A percentile compares a stretch with the other conserved stretches of the same genome.
Evolutionary conservation across 1,140 invertebrate genomes (phyloP).

Genomic region (Rhopalosiphum padi): DNA sequence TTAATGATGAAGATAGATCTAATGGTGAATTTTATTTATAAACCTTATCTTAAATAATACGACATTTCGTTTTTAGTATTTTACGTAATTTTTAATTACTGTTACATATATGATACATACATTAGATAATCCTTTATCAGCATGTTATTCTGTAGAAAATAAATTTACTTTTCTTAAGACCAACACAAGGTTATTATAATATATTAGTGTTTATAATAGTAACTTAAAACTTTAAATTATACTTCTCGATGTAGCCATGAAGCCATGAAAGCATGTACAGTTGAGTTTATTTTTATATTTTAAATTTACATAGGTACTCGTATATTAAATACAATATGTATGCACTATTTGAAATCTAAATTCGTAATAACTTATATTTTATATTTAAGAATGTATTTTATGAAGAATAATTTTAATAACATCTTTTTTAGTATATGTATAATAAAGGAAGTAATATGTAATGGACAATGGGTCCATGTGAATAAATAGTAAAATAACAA

Average conservation of each 20-base stretch:
- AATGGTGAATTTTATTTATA: background rate
- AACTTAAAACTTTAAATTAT: background rate
- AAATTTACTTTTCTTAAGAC: background rate
- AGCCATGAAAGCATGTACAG: background rate
- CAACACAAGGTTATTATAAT: background rate
- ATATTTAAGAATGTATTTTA: background rate
- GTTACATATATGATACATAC: background rate
- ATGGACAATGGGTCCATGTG: background rate
- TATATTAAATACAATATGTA: background rate
- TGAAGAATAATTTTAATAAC: background rate
- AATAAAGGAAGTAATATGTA: background rate
- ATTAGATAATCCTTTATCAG: background rate
- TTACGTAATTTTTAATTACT: constrained; percentile 4
- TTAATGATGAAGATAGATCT: background rate
- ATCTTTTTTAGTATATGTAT: background rate
- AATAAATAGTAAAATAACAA: background rate
- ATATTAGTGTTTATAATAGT: background rate
- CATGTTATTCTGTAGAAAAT: background rate
- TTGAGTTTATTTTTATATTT: background rate
- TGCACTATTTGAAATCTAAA: background rate
- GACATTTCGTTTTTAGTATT: background rate
- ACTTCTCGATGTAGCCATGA: background rate
- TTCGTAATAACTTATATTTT: background rate
- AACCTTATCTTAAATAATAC: background rate
- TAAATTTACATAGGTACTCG: background rate